Evolutionary conservation across 2,797 vertebrate genomes (phyloP).

Genomic region (Squalus acanthias): DNA sequence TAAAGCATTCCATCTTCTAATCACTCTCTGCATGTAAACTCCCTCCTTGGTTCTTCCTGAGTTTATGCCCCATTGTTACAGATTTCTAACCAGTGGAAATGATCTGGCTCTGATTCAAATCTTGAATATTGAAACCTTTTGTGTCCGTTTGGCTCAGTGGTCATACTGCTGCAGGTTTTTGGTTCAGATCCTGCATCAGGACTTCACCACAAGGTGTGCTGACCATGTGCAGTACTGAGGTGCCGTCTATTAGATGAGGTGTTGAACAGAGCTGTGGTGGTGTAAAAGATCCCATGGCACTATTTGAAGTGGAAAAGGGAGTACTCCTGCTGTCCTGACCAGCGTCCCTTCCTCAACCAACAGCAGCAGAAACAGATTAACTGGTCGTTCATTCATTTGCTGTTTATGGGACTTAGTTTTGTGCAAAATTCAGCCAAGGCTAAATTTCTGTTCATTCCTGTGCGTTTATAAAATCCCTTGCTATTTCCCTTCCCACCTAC

Average conservation of each 20-base stretch:
- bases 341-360: neutral
- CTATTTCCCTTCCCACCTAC: neutral
- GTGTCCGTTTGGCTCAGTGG: neutral
- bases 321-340: neutral
- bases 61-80: no score
- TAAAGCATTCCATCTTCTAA: neutral
- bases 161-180: neutral
- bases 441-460: neutral
- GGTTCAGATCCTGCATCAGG: neutral
- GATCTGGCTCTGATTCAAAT: neutral
- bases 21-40: neutral
- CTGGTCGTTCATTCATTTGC: no score
- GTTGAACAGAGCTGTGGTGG: neutral
- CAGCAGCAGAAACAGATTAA: neutral
- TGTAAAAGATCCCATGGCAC: neutral
- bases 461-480: no score
- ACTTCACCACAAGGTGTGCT: neutral
- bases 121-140: neutral
- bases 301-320: neutral
- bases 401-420: neutral
- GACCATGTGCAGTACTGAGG: no score
- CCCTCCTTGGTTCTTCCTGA: no score
- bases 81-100: no score
- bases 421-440: neutral
- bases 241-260: neutral